Evolutionary conservation across 2,888 invertebrate species (phyloP).

Genomic region (Eubasilissa splendida): DNA sequence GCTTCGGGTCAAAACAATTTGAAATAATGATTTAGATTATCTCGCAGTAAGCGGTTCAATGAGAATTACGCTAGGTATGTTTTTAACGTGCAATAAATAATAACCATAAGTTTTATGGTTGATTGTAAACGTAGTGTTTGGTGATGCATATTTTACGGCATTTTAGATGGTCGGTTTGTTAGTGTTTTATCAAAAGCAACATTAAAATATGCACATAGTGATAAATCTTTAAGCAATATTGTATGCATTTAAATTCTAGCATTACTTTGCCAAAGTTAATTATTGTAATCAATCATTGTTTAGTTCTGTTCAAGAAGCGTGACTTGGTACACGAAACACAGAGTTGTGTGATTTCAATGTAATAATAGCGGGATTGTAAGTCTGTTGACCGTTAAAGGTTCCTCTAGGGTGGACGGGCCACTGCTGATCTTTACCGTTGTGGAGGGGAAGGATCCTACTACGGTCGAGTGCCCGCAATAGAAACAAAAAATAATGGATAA

Average conservation of each 20-base stretch:
- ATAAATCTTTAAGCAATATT: no score
- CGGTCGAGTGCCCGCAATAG: not conserved
- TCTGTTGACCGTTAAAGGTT: no score
- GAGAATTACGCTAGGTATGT: not conserved
- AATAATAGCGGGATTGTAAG: no score
- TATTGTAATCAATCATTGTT: no score
- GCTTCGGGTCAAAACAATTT: slow-evolving; percentile 8
- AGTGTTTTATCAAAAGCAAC: not conserved
- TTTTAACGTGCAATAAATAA: not conserved
- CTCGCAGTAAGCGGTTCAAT: not conserved
- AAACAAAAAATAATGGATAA: slow-evolving; percentile 1
- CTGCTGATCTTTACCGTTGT: not conserved
- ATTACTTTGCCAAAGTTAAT: no score
- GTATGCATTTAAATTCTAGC: no score
- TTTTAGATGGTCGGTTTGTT: not conserved
- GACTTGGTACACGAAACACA: no score
- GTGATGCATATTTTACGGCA: not conserved
- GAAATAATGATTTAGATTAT: not conserved
- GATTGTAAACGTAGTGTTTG: not conserved
- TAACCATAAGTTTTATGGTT: not conserved
- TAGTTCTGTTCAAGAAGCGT: no score
- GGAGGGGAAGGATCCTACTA: not conserved
- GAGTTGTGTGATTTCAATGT: no score
- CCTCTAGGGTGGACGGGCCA: no score
- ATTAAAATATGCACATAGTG: no score